Evolutionary conservation across 92 coral and sea anemone genomes (phyloP).

Genomic region (Heteractis magnifica): DNA sequence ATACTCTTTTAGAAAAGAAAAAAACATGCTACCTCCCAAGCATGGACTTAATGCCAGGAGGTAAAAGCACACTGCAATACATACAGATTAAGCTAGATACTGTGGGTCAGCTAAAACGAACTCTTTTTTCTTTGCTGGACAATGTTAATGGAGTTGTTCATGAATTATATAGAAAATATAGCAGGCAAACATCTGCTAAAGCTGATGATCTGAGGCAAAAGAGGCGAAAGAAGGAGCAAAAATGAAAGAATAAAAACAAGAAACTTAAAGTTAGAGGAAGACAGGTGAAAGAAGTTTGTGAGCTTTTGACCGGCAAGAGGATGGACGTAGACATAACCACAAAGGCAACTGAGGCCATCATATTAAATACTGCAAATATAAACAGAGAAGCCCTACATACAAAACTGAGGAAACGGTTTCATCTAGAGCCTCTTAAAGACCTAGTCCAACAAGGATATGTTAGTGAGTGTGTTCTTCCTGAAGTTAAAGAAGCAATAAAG

Average conservation of each 20-base stretch:
- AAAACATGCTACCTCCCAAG: slow-evolving; percentile 26
- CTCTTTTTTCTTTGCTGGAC: slow-evolving; percentile 18
- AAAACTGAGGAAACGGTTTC: too few species aligned
- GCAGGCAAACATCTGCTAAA: slow-evolving; percentile 13
- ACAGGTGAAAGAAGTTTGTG: background rate
- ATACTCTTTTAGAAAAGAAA: slow-evolving; percentile 26
- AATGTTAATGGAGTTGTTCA: slow-evolving; percentile 17
- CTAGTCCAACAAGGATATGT: too few species aligned
- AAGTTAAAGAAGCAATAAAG: too few species aligned
- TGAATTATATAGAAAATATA: background rate
- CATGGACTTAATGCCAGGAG: slow-evolving; percentile 39
- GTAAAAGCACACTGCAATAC: slow-evolving; percentile 25
- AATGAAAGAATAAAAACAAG: slow-evolving; percentile 18
- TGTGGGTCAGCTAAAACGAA: background rate
- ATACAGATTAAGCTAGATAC: background rate
- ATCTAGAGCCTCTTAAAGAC: too few species aligned
- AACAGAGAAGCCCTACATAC: too few species aligned
- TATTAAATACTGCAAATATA: background rate
- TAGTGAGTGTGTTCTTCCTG: too few species aligned
- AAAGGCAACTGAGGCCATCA: slow-evolving; percentile 5
- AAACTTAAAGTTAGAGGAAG: background rate
- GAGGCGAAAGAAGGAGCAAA: slow-evolving; percentile 28
- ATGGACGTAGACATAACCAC: background rate
- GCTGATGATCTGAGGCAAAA: slow-evolving; percentile 4
- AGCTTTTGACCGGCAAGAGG: background rate